Conservation (phyloP, 2,113 vertebrate genomes). For the Glaucidium brasilianum region DNA sequence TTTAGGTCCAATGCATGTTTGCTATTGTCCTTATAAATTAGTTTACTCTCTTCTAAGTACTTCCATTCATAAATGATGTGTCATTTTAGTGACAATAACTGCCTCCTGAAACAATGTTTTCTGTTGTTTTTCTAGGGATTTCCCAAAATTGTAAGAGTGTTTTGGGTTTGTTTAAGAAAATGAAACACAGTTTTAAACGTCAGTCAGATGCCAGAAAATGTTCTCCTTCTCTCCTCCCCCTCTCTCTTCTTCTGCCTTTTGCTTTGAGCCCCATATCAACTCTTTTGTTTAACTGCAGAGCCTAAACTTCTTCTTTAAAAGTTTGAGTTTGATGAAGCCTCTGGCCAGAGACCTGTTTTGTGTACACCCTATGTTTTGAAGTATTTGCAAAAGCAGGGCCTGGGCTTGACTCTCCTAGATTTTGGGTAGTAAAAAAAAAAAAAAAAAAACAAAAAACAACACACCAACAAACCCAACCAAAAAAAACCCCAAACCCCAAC, state of each 20-base stretch:
- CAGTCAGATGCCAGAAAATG: constrained; percentile 3
- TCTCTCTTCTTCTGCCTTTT: neutral
- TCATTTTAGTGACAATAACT: constrained; percentile 34
- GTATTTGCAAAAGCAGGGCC: neutral
- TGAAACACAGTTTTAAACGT: constrained; percentile 33
- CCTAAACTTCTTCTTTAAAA: neutral
- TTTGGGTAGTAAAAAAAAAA: neutral
- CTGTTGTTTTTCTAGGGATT: constrained; percentile 47
- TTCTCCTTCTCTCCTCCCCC: neutral
- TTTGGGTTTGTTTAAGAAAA: constrained; percentile 45
- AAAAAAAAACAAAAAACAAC: too few relatives aligned
- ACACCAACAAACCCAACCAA: too few relatives aligned
- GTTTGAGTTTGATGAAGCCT: neutral
- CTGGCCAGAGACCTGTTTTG: neutral
- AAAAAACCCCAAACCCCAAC: too few relatives aligned
- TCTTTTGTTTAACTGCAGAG: neutral
- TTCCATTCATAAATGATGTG: constrained; percentile 41
- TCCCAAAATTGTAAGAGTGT: constrained; percentile 28
- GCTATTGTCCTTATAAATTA: constrained; percentile 20
- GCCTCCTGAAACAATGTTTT: constrained; percentile 46
- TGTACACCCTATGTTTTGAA: neutral
- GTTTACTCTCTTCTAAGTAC: constrained; percentile 1
- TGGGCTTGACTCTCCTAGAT: neutral
- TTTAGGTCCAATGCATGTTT: neutral
- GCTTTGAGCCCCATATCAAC: neutral